Evolutionary conservation across 64 coral and sea anemone genomes (phyloP).

Genomic region (Astreopora myriophthalma): DNA sequence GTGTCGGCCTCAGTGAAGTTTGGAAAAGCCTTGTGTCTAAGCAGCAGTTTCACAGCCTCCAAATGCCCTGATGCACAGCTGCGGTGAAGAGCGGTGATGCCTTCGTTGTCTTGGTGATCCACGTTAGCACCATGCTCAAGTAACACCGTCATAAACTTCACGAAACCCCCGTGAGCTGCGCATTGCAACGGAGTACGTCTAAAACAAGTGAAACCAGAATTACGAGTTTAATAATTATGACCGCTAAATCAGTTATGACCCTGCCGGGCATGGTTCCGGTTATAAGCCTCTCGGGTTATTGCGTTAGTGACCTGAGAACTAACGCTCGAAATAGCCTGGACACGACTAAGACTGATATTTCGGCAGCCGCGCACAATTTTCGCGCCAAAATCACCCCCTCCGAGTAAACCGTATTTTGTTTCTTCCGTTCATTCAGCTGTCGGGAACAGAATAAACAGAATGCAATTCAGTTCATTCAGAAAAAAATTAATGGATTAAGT

Average conservation of each 20-base stretch:
- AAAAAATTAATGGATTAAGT: too few relatives aligned
- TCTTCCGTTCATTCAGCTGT: too few relatives aligned
- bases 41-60: slow-evolving; percentile 83
- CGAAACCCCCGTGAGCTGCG: slow-evolving; percentile 90
- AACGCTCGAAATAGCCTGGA: too few relatives aligned
- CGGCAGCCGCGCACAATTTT: too few relatives aligned
- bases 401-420: too few relatives aligned
- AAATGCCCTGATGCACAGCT: slow-evolving; percentile 84
- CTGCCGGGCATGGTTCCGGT: too few relatives aligned
- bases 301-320: too few relatives aligned
- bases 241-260: too few relatives aligned
- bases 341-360: too few relatives aligned
- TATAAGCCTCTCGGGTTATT: too few relatives aligned
- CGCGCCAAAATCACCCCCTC: too few relatives aligned
- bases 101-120: slow-evolving; percentile 72
- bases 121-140: slow-evolving; percentile 82
- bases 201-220: not conserved
- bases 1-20: slow-evolving; percentile 69
- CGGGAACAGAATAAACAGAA: too few relatives aligned
- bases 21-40: slow-evolving; percentile 80
- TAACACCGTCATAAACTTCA: slow-evolving; percentile 79
- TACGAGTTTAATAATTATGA: not conserved
- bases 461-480: not conserved
- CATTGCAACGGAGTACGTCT: slow-evolving; percentile 93
- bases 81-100: slow-evolving; percentile 88